Base-by-base conservation (phyloP, 1,140 invertebrate genomes). In the Magallana angulata region DNA sequence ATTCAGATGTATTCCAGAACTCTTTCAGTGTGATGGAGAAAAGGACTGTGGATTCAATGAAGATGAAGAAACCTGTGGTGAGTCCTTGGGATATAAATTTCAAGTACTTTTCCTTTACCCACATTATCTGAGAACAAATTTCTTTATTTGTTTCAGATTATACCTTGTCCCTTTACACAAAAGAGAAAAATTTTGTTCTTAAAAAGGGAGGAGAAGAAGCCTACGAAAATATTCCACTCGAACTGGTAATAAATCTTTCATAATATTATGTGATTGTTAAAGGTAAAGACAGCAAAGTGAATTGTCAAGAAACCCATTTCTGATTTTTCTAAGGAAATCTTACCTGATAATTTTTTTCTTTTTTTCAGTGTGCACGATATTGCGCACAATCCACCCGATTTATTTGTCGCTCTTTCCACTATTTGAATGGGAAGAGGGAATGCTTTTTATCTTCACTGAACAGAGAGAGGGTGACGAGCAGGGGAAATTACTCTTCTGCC, bases 21-120 rank as follows among this genome's bases (percentile, higher is more conserved):
- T 98, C 93, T 99, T 98, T 98, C 94, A 98, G 0, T 99, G 98
- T 94, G 98, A 99, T 94, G 97, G 97, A 0, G 98, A 99, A 94
- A 97, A 97, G 0, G 98, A 99, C 93, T 99, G 98, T 94, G 97
- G 98, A 0, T 97, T 98, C 93, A 98, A 98, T 0, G 98, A 98
- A 36, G 98, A 99, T 94, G 98, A 99, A 95, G 57, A 84, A 12
- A 82, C 82, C 16, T 92, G 91, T 87, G 90, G 91, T 92, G 84
- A 87, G 89, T 1, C 9, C 36, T 82, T 82, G 14, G 36, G n/a
- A 30, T 57, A 2, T 57, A 9, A 12, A 24, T n/a, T 16, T 8
- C 11, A 0, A 82, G 57, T n/a, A n/a, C 7, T 5, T 24, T 82
- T 6, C 48, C 16, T 57, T 57, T 58, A n/a, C 48, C 57, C 3